Base-by-base conservation (phyloP, 2,888 invertebrate species). In the Balanococcus diminutus region DNA sequence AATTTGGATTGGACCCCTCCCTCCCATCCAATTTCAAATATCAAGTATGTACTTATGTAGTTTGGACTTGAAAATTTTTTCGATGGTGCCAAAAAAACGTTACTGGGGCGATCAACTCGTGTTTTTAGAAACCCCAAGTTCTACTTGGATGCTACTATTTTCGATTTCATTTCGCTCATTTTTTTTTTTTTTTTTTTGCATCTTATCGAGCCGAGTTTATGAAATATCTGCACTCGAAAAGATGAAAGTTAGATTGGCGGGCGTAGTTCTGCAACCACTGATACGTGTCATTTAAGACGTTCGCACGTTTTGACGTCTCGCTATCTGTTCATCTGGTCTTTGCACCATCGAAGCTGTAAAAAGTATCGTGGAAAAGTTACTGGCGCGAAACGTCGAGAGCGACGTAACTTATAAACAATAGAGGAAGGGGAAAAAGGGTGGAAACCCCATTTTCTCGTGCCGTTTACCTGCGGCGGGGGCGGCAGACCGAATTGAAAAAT, bases 221-320 rank as follows among this genome's bases (percentile, higher is more conserved):
- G 14, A 42, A 42, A 42, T 42, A 42, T 42, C 11, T 56, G 1
- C 56, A 19, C 11, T 3, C 22, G 56, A 56, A 19, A 22, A 19
- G 56, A n/a, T 19, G 56, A n/a, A 19, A n/a, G 56, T 6, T 42
- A 42, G 56, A 22, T n/a, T 56, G 2, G 19, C 61, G 25, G 28
- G 28, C n/a, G 5, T 19, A 51, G 19, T 19, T 19, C 51, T n/a
- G 51, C 61, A 67, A 67, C 61, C 25, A 25, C 22, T 11, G 75
- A 75, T 75, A 75, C 75, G 75, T 75, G 75, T 75, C 75, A 75
- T 75, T 75, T 75, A 32, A 75, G 75, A 75, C 75, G 75, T 75
- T 32, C 19, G 32, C 32, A 32, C 75, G 32, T 32, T 75, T 75
- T 75, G 75, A 75, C 75, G 75, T 75, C n/a, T 75, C 75, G 75